Evolutionary conservation across 2,797 vertebrate species (phyloP).

Genomic region (Hemibagrus guttatus): DNA sequence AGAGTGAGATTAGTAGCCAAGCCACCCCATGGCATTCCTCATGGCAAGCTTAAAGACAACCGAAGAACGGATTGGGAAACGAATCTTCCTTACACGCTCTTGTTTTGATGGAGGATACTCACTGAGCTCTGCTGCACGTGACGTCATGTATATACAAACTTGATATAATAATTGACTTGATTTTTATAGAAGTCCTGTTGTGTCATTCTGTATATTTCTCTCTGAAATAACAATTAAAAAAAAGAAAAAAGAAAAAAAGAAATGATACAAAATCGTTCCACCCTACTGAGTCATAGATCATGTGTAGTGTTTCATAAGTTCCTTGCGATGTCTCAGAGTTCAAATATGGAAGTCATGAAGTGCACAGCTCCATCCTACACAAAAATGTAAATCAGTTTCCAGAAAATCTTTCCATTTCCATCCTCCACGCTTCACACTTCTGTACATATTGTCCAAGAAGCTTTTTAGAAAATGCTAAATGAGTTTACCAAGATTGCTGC

Average conservation of each 20-base stretch:
- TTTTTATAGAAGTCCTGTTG: background rate
- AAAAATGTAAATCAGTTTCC: slow-evolving; percentile 5
- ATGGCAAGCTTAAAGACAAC: background rate
- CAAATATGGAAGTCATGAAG: background rate
- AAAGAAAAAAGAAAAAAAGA: background rate
- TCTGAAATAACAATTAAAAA: background rate
- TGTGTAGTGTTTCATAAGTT: slow-evolving; percentile 9
- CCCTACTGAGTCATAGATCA: background rate
- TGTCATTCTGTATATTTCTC: background rate
- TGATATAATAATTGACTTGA: background rate
- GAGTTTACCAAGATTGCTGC: slow-evolving; percentile 56
- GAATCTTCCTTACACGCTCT: background rate
- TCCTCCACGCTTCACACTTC: background rate
- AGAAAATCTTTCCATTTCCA: slow-evolving; percentile 5
- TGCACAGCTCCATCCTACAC: background rate
- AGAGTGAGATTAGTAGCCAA: background rate
- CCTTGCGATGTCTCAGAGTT: background rate
- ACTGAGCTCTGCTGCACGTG: background rate
- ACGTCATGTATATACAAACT: background rate
- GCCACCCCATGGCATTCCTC: background rate
- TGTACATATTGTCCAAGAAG: slow-evolving; percentile 31
- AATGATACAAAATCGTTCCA: background rate
- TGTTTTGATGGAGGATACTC: background rate
- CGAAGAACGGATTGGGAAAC: background rate
- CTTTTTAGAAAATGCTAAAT: slow-evolving; percentile 48